Evolutionary conservation across 2,888 invertebrate genomes (phyloP).

Genomic region (Cacoxenus indagator): DNA sequence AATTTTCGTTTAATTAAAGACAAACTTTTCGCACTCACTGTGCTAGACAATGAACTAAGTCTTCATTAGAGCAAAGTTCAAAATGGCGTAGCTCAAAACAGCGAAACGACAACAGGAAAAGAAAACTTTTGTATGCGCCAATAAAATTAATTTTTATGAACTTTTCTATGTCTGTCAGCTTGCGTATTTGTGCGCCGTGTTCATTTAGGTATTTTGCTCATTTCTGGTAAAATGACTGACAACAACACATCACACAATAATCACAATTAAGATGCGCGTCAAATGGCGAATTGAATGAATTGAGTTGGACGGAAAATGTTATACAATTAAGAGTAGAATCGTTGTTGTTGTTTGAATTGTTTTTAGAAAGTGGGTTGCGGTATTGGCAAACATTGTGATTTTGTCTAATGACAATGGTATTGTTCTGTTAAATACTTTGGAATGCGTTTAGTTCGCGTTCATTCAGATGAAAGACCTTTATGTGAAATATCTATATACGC

Average conservation of each 20-base stretch:
- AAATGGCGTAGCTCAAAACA: constrained; percentile 47
- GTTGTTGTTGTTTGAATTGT: background rate
- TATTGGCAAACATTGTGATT: background rate
- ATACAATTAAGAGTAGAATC: background rate
- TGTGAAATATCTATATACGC: too few species aligned
- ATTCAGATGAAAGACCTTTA: too few species aligned
- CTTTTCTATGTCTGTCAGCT: constrained; percentile 35
- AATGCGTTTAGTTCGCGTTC: too few species aligned
- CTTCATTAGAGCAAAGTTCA: constrained; percentile 48
- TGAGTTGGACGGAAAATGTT: background rate
- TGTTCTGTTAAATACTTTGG: too few species aligned
- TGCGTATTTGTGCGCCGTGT: constrained; percentile 32
- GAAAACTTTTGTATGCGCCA: constrained; percentile 24
- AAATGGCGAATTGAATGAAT: background rate
- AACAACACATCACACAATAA: constrained; percentile 34
- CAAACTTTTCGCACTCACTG: background rate
- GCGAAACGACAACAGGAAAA: background rate
- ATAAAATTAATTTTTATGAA: constrained; percentile 64
- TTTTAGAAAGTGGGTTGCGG: background rate
- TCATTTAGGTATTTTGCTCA: constrained; percentile 6
- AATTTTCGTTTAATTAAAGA: constrained; percentile 63
- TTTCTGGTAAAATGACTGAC: constrained; percentile 38
- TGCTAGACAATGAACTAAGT: background rate
- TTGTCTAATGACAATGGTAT: background rate
- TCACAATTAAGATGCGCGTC: background rate